Evolutionary conservation across 64 coral and sea anemone species (phyloP), one percentile per base, ranked within the genome.

Genomic region (Porites lutea): DNA sequence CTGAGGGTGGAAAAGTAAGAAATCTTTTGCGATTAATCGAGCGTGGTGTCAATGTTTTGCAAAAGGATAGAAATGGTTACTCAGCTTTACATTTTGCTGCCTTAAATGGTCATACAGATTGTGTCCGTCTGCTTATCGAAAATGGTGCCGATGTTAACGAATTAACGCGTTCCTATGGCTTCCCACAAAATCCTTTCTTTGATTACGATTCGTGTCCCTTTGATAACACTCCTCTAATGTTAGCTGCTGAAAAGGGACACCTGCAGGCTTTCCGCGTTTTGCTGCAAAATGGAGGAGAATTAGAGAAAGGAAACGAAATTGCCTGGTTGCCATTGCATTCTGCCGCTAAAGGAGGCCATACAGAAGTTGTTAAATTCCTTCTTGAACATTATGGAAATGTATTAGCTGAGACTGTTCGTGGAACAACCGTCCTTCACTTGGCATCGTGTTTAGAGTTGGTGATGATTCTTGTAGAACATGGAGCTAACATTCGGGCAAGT

Each of bases 241-340:
- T 52, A 52, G 74, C 74, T 77, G 74, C 74, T 52, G 48, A n/a
- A 51, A 77, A 52, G 13, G 74, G 74, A 5, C 74, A 77, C 74
- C 2, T 54, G 5, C 48, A 19, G 8, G 7, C 74, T 5, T 52
- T 52, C 21, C 74, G 8, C 0, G 5, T 77, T 52, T 52, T 77
- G 48, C 47, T 77, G 8, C 51, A 77, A 2, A 77, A 52, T 77
- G 74, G 48, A 8, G 74, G 48, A 51, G 1, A 77, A 52, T 11
- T 77, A 6, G 52, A 77, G 6, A 52, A 52, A 77, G 74, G 14
- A 8, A 52, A 77, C 8, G 48, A 52, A n/a, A 52, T 18, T 5
- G 47, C 5, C 19, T 52, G 74, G 48, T 44, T 51, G 2, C 74
- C 74, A 19, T 52, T 77, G 52, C 74, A 77, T 77, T 77, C 47